Percentiles rank a stretch among this genome's conserved stretches.
Conservation (phyloP, 1,140 invertebrate genomes). For the Drosophila pruinosa region DNA sequence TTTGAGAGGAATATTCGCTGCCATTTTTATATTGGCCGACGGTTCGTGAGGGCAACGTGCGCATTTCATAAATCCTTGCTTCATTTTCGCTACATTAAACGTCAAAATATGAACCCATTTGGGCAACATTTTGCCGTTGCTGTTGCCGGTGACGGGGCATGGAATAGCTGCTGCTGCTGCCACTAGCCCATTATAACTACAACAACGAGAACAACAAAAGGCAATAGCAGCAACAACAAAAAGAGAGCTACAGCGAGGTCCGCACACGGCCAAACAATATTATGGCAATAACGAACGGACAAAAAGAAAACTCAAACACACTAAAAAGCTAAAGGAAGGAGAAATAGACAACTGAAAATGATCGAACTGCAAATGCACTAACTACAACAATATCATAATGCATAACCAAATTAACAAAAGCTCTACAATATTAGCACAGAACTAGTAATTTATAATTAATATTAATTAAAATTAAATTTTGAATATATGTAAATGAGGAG, state of each 20-base stretch:
- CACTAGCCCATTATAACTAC: constrained; percentile 75
- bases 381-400: no score
- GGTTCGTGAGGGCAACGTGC: constrained; percentile 64
- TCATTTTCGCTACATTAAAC: constrained; percentile 81
- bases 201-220: constrained; percentile 50
- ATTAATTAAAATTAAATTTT: no score
- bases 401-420: background rate
- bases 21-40: constrained; percentile 29
- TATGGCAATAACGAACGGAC: constrained; percentile 71
- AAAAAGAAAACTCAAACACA: constrained; percentile 55
- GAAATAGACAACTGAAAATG: background rate
- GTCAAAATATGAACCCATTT: constrained; percentile 81
- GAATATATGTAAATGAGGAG: no score
- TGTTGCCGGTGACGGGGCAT: background rate
- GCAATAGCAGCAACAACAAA: constrained; percentile 28
- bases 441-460: no score
- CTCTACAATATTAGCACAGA: no score
- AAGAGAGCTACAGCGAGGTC: constrained; percentile 13
- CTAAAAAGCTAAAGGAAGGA: background rate
- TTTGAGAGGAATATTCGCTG: constrained; percentile 20
- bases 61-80: constrained; percentile 76
- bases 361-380: constrained; percentile 5
- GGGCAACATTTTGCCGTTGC: constrained; percentile 63
- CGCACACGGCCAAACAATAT: constrained; percentile 60
- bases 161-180: constrained; percentile 9